phyloP scores from a whole-genome alignment of 2,113 vertebrate genomes.

The Progne subis region DNA sequence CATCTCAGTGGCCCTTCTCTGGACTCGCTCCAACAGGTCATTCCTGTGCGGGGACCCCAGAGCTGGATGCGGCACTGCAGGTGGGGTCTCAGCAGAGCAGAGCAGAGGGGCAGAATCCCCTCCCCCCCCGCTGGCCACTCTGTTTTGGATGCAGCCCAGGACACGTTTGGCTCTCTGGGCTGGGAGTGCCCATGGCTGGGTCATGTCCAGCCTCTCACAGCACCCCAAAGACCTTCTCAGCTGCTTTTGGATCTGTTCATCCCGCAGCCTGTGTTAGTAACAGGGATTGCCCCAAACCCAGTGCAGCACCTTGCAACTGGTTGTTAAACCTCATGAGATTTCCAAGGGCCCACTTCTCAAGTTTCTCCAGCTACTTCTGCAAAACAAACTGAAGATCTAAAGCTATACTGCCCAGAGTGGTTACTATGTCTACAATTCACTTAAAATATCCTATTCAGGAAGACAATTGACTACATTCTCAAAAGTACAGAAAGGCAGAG shows the following conservation, averaged over 20 bases:
- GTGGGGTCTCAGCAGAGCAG: neutral
- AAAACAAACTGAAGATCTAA: neutral
- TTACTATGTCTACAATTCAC: neutral
- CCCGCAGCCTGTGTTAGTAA: accelerated
- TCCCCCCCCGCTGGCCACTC: accelerated
- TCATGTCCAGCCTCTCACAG: neutral
- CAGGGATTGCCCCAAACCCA: accelerated
- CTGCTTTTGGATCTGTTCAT: neutral
- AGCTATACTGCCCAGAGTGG: neutral
- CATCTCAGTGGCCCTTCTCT: neutral
- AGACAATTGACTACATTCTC: neutral
- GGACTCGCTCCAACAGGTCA: accelerated
- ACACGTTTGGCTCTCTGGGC: neutral
- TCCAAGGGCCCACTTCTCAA: neutral
- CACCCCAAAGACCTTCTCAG: accelerated
- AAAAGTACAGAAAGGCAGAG: neutral
- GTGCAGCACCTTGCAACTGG: neutral
- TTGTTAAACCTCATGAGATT: neutral
- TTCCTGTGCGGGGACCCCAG: neutral
- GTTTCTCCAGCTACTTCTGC: neutral
- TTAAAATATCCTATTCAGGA: neutral
- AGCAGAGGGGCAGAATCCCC: neutral
- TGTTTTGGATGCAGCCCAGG: neutral
- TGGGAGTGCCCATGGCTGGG: neutral
- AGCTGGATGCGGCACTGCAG: accelerated